Percentiles rank a stretch among this genome's conserved stretches.
phyloP scores from a whole-genome alignment of 2,888 invertebrate genomes.

The Micropterix aruncella region DNA sequence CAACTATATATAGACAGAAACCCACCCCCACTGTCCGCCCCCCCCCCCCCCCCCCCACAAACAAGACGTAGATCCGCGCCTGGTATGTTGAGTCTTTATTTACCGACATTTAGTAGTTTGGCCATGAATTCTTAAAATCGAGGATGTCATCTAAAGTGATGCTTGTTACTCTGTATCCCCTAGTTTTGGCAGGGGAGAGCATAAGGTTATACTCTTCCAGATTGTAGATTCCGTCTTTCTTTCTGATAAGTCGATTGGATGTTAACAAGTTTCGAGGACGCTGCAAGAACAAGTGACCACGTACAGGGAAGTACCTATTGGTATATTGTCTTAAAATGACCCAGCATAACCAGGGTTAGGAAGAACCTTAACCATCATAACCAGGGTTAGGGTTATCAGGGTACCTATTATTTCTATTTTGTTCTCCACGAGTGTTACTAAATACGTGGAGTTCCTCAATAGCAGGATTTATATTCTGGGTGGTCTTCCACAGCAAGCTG shows the following conservation, averaged over 20 bases:
- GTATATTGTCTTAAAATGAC: background rate
- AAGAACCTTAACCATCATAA: too few relatives aligned
- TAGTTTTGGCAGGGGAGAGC: background rate
- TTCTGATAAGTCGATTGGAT: background rate
- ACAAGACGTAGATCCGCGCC: too few relatives aligned
- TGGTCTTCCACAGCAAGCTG: background rate
- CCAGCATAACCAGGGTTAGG: background rate
- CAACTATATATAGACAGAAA: too few relatives aligned
- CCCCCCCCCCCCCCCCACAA: too few relatives aligned
- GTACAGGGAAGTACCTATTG: background rate
- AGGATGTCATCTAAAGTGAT: too few relatives aligned
- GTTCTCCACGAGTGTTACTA: background rate
- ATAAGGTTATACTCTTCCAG: background rate
- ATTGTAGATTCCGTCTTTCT: too few relatives aligned
- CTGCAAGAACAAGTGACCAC: background rate
- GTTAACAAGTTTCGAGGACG: background rate
- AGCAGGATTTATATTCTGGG: background rate
- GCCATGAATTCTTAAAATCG: too few relatives aligned
- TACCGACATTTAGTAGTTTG: too few relatives aligned
- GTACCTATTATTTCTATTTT: too few relatives aligned
- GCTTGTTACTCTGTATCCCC: background rate
- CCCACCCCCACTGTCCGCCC: too few relatives aligned
- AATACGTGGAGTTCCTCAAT: background rate
- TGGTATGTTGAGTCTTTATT: too few relatives aligned
- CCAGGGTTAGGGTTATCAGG: too few relatives aligned